Evolutionary conservation across 2,888 invertebrate genomes (phyloP), one percentile per base, ranked within the genome.

Genomic region (Cerceris ruficornis): DNA sequence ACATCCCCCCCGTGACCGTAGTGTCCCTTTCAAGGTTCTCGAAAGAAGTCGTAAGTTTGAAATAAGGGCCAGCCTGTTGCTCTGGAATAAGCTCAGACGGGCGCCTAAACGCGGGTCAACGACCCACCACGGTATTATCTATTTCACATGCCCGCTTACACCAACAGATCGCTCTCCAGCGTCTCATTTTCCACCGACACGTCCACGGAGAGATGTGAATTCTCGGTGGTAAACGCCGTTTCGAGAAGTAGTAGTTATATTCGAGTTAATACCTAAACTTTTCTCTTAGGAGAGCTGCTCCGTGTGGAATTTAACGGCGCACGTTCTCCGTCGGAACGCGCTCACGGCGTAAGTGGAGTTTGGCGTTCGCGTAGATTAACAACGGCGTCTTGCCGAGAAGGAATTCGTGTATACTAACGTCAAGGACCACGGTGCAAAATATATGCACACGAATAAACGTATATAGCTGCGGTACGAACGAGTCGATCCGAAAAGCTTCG

Each of bases 121-220:
- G n/a, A n/a, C n/a, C n/a, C n/a, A n/a, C n/a, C n/a, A n/a, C n/a
- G n/a, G n/a, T n/a, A n/a, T n/a, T n/a, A n/a, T n/a, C n/a, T 15
- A 14, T 41, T 43, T 46, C 15, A 9, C 13, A 14, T 52, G 52
- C 55, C 49, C 28, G 42, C 13, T 42, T 58, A 59, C 66, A 49
- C 52, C 67, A 61, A 72, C 64, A 61, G 50, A 81, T 71, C 28
- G 75, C 49, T 62, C 78, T 50, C 78, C 13, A 42, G 66, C 42
- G 69, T 49, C 61, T 60, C 61, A 14, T 75, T 77, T 28, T 43
- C 79, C 11, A 62, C 50, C 43, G 75, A 54, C 60, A 54, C 46
- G 52, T 60, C 74, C 60, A 65, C 42, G 52, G 46, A 69, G 58
- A 42, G 41, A 57, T 17, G n/a, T 39, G 41, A 9, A 28, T 49